These are phyloP conservation scores for Aurelia aurita complex sp. Pacific DNA, from an alignment of 30 jellyfish, hydroid and myxozoan genomes.

Conservation along the genomic window DNA sequence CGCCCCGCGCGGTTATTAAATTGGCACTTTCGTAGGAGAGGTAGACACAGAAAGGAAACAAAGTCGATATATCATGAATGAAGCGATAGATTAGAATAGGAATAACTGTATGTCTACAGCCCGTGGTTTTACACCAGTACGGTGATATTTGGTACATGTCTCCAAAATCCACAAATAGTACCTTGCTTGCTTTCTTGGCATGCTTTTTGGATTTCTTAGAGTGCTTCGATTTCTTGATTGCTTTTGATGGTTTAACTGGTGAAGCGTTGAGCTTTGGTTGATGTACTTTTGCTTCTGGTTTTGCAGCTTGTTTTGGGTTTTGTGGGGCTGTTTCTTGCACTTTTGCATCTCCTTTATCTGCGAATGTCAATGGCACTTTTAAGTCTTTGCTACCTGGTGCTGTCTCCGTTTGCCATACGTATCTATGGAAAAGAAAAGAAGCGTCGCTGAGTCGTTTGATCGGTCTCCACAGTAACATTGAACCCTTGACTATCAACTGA, in stretches of 20 bases:
- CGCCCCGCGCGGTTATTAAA: no score
- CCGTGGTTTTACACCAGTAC: no score
- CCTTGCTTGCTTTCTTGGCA: conserved; percentile 15
- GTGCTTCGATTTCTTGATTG: conserved; percentile 33
- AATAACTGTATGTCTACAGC: no score
- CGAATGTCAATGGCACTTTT: conserved; percentile 46
- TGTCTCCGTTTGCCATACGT: conserved; percentile 63
- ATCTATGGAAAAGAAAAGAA: not conserved
- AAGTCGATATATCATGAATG: no score
- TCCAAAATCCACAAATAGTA: no score
- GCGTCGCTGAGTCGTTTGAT: no score
- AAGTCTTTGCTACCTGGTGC: conserved; percentile 38
- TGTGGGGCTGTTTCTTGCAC: conserved; percentile 20
- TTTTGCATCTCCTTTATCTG: conserved; percentile 22
- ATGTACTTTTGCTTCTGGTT: conserved; percentile 42
- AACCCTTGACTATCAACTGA: no score
- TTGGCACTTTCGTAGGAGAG: no score
- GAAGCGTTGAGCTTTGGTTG: conserved; percentile 28
- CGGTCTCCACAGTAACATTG: no score
- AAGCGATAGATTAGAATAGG: no score
- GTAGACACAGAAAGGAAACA: no score
- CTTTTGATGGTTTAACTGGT: conserved; percentile 46
- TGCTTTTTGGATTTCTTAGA: conserved; percentile 38
- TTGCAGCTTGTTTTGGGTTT: conserved; percentile 73
- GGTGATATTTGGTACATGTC: no score